Evolutionary conservation across 1,140 invertebrate genomes (phyloP).

Genomic region (Heliconius himera): DNA sequence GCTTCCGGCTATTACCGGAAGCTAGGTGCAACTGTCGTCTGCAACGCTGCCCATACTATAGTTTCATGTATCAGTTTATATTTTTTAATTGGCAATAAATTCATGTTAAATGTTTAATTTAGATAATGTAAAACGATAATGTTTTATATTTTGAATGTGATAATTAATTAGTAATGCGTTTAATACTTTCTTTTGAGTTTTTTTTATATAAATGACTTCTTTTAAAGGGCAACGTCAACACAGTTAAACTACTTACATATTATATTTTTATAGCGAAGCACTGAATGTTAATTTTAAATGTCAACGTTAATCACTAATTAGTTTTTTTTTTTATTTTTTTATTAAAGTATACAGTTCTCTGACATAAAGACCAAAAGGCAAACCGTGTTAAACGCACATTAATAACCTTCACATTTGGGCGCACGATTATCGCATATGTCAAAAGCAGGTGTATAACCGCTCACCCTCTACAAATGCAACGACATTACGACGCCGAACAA

Average conservation of each 20-base stretch:
- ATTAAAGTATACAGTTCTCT: not conserved
- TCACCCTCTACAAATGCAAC: constrained; percentile 41
- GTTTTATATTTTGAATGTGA: not conserved
- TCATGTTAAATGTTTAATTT: not conserved
- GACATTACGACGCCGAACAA: constrained; percentile 39
- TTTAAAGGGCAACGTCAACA: no score
- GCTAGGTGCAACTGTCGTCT: constrained; percentile 67
- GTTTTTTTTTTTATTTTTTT: not conserved
- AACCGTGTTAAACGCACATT: constrained; percentile 22
- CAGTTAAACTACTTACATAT: no score
- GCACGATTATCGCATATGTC: constrained; percentile 36
- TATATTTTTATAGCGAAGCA: not conserved
- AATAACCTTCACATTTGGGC: constrained; percentile 20
- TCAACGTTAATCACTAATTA: not conserved
- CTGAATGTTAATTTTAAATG: not conserved
- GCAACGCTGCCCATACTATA: constrained; percentile 43
- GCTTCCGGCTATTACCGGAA: constrained; percentile 66
- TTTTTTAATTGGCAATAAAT: not conserved
- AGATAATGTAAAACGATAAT: not conserved
- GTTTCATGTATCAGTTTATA: constrained; percentile 29
- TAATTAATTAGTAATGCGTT: not conserved
- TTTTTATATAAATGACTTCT: not conserved
- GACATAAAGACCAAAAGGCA: constrained; percentile 8
- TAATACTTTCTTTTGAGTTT: not conserved
- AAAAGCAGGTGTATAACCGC: constrained; percentile 40